Percentiles rank a stretch among this genome's conserved stretches.
These are phyloP conservation scores for Drosophila siamana DNA, from an alignment of 2,888 invertebrate genomes.

Conservation along the genomic window DNA sequence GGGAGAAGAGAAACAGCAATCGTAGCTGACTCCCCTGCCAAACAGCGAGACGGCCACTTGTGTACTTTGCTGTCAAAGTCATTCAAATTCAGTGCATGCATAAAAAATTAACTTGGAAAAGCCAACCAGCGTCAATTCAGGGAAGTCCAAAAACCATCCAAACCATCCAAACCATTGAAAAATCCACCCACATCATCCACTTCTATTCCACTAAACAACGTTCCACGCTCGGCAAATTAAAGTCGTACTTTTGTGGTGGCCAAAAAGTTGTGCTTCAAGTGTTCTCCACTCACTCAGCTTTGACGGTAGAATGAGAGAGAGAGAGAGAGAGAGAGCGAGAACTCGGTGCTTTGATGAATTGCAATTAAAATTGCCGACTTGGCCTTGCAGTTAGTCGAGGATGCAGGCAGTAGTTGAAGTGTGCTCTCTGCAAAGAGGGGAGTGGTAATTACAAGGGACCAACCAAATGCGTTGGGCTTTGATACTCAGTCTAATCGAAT, in stretches of 20 bases:
- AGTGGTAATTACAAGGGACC: background rate
- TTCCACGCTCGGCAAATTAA: constrained; percentile 49
- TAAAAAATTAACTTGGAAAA: constrained; percentile 69
- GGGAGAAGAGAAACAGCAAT: constrained; percentile 17
- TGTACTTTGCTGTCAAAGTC: constrained; percentile 67
- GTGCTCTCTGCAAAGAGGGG: no score
- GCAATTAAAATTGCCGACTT: constrained; percentile 57
- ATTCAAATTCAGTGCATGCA: constrained; percentile 75
- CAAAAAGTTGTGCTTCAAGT: constrained; percentile 52
- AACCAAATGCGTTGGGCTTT: constrained; percentile 36
- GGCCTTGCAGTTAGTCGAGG: constrained; percentile 37
- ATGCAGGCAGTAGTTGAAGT: background rate
- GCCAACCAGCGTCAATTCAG: constrained; percentile 22
- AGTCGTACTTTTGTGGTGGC: constrained; percentile 57
- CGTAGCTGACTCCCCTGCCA: constrained; percentile 1
- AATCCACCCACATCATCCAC: constrained; percentile 2
- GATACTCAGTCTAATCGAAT: constrained; percentile 21
- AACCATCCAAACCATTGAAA: background rate
- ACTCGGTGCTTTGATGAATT: constrained; percentile 55
- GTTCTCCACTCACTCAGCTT: constrained; percentile 20
- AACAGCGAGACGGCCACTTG: constrained; percentile 53
- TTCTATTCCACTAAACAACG: constrained; percentile 42
- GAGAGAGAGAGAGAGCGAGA: no score
- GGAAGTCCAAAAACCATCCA: constrained; percentile 5
- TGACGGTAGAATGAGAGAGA: no score